Conservation (phyloP, 2,888 invertebrate species). For the Erebia ligea region DNA sequence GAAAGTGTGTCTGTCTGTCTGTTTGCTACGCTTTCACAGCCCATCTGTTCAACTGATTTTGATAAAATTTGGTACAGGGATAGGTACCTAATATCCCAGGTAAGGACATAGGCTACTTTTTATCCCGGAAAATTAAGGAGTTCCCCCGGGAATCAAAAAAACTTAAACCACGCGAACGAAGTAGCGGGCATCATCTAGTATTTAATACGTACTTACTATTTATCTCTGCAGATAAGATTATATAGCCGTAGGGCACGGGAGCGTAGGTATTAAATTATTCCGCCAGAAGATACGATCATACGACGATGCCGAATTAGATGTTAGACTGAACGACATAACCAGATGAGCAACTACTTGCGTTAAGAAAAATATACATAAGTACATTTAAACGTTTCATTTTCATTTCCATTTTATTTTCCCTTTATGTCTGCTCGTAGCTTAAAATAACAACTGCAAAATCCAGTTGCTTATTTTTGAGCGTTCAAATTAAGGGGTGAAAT, state of each 20-base stretch:
- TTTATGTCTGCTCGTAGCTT: not conserved
- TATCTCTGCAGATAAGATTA: slow-evolving; percentile 4
- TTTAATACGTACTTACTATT: not conserved
- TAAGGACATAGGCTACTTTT: too few species aligned
- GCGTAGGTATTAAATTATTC: slow-evolving; percentile 9
- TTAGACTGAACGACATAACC: not conserved
- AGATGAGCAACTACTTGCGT: not conserved
- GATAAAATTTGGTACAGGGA: too few species aligned
- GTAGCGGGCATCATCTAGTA: too few species aligned
- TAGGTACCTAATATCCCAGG: too few species aligned
- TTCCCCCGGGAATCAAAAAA: too few species aligned
- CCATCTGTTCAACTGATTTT: too few species aligned
- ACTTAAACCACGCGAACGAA: too few species aligned
- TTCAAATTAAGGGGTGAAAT: too few species aligned
- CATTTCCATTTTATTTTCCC: not conserved
- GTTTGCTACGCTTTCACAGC: too few species aligned
- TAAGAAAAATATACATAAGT: not conserved
- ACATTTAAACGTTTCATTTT: not conserved
- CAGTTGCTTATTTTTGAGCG: not conserved
- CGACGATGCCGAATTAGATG: slow-evolving; percentile 1
- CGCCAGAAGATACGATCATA: slow-evolving; percentile 4
- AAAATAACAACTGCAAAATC: not conserved
- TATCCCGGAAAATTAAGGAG: too few species aligned
- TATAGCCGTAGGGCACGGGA: not conserved
- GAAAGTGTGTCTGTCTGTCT: too few species aligned